A percentile compares a stretch with the other conserved stretches of the same genome.
Conservation (phyloP, 2,797 vertebrate genomes). For the Hozukius guyotensis region DNA sequence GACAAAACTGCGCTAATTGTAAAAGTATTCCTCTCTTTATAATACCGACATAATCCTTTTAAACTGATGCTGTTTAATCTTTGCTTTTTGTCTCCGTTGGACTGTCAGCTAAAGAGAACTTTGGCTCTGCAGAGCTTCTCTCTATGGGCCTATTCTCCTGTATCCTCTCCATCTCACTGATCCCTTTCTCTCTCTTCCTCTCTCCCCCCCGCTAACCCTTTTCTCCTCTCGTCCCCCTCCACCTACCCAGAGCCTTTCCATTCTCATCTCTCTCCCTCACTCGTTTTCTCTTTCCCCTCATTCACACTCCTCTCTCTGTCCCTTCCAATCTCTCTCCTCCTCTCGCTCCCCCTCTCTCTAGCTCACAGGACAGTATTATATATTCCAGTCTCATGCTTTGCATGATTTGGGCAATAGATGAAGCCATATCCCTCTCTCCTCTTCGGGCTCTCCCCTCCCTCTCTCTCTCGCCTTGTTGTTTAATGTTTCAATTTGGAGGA, state of each 20-base stretch:
- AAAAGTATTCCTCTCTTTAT: conserved; percentile 12
- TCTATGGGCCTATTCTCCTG: conserved; percentile 71
- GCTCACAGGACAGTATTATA: conserved; percentile 88
- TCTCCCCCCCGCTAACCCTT: conserved; percentile 31
- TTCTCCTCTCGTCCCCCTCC: conserved; percentile 37
- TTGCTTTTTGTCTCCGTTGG: conserved; percentile 23
- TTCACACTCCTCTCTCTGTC: conserved; percentile 81
- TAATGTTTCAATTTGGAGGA: conserved; percentile 99
- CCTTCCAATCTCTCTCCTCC: conserved; percentile 85
- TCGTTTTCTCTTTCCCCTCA: conserved; percentile 70
- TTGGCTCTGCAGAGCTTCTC: conserved; percentile 56
- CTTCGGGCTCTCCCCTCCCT: conserved; percentile 86
- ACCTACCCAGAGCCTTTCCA: conserved; percentile 63
- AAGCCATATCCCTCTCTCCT: conserved; percentile 92
- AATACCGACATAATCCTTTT: conserved; percentile 20
- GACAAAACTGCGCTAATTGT: conserved; percentile 19
- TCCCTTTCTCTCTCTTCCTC: conserved; percentile 50
- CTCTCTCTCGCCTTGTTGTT: conserved; percentile 94
- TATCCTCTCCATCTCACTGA: conserved; percentile 67
- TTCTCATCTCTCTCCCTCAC: conserved; percentile 75
- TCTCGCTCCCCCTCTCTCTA: conserved; percentile 69
- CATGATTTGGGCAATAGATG: conserved; percentile 95
- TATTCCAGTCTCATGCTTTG: conserved; percentile 92
- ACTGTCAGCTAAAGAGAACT: conserved; percentile 50
- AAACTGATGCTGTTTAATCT: conserved; percentile 40